phyloP scores from a whole-genome alignment of 2,113 vertebrate genomes.

The Alligator sinensis region DNA sequence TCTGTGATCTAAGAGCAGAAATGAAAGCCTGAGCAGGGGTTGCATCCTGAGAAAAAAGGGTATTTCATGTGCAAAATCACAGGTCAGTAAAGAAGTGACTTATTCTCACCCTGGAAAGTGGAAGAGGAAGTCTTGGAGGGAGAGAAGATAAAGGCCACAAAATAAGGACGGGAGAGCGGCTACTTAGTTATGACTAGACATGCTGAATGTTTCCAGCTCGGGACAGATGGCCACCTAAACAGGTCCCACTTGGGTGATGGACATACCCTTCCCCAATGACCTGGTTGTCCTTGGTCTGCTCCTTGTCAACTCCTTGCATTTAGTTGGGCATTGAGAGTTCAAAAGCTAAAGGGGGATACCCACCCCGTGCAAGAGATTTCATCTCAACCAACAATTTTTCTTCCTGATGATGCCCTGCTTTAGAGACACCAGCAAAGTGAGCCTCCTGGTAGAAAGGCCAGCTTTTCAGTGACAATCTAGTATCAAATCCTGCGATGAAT shows the following conservation, averaged over 20 bases:
- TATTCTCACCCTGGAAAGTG: neutral
- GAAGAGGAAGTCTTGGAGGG: neutral
- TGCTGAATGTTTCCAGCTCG: neutral
- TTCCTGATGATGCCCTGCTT: neutral
- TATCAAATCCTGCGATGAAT: neutral
- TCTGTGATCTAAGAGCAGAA: constrained; percentile 48
- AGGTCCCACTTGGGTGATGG: neutral
- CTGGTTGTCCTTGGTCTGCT: neutral
- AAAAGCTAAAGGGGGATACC: neutral
- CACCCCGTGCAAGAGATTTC: neutral
- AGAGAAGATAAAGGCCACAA: constrained; percentile 35
- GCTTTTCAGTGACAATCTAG: neutral
- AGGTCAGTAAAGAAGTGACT: constrained; percentile 51
- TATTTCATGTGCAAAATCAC: constrained; percentile 26
- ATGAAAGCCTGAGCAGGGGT: neutral
- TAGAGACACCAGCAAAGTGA: neutral
- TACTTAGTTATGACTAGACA: neutral
- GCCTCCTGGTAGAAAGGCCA: neutral
- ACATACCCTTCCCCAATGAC: too few relatives aligned
- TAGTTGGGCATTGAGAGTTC: too few relatives aligned
- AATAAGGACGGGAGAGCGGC: neutral
- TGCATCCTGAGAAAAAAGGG: constrained; percentile 42
- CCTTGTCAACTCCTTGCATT: too few relatives aligned
- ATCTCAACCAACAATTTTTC: too few relatives aligned
- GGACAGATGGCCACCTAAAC: neutral